Evolutionary conservation across 2,888 invertebrate species (phyloP).

Genomic region (Doris montereyensis): DNA sequence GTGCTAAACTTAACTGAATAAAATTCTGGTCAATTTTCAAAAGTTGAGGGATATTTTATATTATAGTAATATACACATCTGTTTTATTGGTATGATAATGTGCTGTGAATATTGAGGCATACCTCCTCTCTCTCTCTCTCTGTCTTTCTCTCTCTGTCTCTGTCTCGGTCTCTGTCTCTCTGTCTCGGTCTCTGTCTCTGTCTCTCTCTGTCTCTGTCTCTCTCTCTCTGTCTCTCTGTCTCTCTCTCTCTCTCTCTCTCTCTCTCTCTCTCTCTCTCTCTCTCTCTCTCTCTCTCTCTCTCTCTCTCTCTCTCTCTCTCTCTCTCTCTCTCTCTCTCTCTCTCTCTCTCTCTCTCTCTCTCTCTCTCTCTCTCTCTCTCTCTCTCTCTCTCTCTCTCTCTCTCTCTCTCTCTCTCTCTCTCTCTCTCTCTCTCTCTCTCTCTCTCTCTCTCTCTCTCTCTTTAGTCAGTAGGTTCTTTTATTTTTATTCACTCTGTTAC

Average conservation of each 20-base stretch:
- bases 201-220: neutral
- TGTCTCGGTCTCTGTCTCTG: neutral
- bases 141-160: neutral
- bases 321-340: slow-evolving; percentile 14
- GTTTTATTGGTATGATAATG: too few relatives aligned
- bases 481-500: neutral
- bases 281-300: slow-evolving; percentile 2
- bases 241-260: neutral
- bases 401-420: slow-evolving; percentile 3
- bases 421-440: slow-evolving; percentile 17
- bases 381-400: neutral
- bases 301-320: slow-evolving; percentile 8
- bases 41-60: too few relatives aligned
- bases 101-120: neutral
- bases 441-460: neutral
- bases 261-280: neutral
- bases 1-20: too few relatives aligned
- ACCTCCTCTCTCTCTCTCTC: neutral
- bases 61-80: too few relatives aligned
- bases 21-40: too few relatives aligned
- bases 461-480: neutral
- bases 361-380: neutral
- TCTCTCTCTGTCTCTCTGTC: neutral
- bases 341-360: slow-evolving; percentile 10
- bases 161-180: neutral